phyloP scores from a whole-genome alignment of 1,140 invertebrate genomes.

The Pseudomyrmex pallidus region DNA sequence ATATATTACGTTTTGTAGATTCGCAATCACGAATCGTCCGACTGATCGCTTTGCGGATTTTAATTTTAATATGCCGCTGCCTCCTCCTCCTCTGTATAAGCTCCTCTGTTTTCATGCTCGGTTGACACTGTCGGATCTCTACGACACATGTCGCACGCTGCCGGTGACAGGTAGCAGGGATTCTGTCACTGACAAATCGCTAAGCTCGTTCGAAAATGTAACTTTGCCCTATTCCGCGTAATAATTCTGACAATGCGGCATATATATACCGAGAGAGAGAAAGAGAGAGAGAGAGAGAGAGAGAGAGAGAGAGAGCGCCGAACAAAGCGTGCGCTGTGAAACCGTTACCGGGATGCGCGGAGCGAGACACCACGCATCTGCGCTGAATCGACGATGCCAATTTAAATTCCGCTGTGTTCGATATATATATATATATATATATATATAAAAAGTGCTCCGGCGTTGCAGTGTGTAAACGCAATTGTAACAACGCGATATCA shows the following conservation, averaged over 20 bases:
- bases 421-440: background rate
- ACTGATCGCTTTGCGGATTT: slow-evolving; percentile 30
- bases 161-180: slow-evolving; percentile 27
- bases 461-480: background rate
- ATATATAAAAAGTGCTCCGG: background rate
- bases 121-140: slow-evolving; percentile 1
- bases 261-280: too few species aligned
- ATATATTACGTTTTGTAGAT: background rate
- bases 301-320: background rate
- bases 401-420: slow-evolving; percentile 3
- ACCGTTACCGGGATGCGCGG: background rate
- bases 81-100: background rate
- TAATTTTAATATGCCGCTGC: slow-evolving; percentile 8
- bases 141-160: slow-evolving; percentile 13
- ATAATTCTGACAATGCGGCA: slow-evolving; percentile 32
- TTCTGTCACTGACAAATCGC: slow-evolving; percentile 58
- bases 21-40: background rate
- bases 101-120: slow-evolving; percentile 15
- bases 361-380: slow-evolving; percentile 1
- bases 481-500: background rate
- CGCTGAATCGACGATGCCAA: background rate
- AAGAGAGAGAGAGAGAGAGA: too few species aligned
- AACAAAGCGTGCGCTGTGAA: background rate
- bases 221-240: slow-evolving; percentile 11
- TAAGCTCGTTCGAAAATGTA: slow-evolving; percentile 41